Evolutionary conservation across 2,113 vertebrate species (phyloP).

Genomic region (Riparia riparia): DNA sequence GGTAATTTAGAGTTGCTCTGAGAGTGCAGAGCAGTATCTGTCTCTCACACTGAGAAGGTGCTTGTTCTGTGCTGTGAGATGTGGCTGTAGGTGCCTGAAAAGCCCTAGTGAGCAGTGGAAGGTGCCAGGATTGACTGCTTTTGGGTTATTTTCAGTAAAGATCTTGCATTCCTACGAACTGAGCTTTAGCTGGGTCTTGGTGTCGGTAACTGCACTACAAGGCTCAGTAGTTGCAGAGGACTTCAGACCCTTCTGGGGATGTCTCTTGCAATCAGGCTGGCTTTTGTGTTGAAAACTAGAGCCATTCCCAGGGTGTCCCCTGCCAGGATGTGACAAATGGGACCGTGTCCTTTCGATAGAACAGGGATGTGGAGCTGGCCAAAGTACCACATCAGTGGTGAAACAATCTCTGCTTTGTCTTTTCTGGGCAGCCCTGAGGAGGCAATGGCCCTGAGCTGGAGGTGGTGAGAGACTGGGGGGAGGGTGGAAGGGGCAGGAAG

Average conservation of each 20-base stretch:
- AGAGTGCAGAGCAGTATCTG: not conserved
- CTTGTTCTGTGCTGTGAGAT: not conserved
- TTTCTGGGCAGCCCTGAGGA: not conserved
- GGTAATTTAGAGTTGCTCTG: not conserved
- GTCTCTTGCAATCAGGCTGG: not conserved
- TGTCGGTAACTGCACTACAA: not conserved
- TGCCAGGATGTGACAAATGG: not conserved
- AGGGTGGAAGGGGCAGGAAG: not conserved
- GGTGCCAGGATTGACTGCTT: not conserved
- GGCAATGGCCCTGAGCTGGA: not conserved
- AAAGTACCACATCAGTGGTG: not conserved
- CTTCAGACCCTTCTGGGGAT: not conserved
- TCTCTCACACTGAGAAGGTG: not conserved
- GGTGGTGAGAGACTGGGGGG: rapidly evolving
- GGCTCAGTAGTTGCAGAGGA: not conserved
- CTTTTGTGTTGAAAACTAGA: not conserved
- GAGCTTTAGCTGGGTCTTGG: not conserved
- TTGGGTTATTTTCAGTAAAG: not conserved
- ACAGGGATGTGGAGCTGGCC: not conserved
- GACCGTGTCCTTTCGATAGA: not conserved
- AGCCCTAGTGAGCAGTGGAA: not conserved
- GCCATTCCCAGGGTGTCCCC: not conserved
- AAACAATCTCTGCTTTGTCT: not conserved
- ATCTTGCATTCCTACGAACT: not conserved
- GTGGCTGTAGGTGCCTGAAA: not conserved